Conservation (phyloP, 2,113 vertebrate species). For the Heterotilapia buettikoferi region DNA sequence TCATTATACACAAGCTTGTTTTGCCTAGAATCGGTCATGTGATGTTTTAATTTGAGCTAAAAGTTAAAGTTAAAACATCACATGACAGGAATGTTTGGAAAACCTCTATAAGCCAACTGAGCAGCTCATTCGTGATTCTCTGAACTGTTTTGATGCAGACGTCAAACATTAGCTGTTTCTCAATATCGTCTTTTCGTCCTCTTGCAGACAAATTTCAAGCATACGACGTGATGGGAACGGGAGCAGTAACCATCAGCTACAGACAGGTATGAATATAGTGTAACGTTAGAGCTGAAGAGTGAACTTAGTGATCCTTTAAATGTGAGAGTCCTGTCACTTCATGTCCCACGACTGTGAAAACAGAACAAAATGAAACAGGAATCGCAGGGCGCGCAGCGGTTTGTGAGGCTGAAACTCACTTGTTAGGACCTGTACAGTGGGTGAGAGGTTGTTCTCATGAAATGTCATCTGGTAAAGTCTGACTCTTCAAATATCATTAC, state of each 20-base stretch:
- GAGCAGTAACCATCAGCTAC: constrained; percentile 57
- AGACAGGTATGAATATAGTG: constrained; percentile 53
- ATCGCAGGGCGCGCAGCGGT: rapidly evolving
- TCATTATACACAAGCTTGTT: background rate
- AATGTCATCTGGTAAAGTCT: background rate
- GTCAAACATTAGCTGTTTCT: background rate
- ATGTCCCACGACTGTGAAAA: background rate
- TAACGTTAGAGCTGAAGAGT: background rate
- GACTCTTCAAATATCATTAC: background rate
- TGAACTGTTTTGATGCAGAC: background rate
- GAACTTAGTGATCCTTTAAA: background rate
- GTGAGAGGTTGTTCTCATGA: background rate
- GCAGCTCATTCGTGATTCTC: background rate
- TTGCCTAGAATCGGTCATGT: background rate
- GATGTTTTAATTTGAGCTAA: background rate
- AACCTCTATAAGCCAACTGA: rapidly evolving
- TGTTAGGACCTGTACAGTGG: background rate
- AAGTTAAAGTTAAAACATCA: background rate
- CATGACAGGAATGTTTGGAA: background rate
- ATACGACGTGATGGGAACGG: constrained; percentile 56
- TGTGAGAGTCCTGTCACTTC: background rate
- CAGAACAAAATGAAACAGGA: background rate
- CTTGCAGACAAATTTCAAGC: constrained; percentile 65
- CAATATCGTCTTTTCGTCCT: background rate
- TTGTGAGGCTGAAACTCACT: background rate